Base-by-base conservation (phyloP, 1,140 invertebrate genomes). In the Drosophila albomicans region DNA sequence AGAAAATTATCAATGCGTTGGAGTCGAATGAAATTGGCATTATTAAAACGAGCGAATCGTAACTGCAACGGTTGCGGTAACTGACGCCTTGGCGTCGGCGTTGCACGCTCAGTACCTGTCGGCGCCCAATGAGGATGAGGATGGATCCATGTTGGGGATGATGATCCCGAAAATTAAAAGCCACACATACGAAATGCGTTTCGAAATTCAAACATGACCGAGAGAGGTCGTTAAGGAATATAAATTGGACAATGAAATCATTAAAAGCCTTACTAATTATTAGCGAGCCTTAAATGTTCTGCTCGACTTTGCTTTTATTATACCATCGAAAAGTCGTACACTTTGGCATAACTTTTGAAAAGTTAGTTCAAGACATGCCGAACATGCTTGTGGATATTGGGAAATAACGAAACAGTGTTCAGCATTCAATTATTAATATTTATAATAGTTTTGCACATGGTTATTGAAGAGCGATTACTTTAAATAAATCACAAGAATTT, bases 1-100 rank as follows among this genome's bases (percentile, higher is more conserved):
- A 89, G 84, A 89, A 91, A 86, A 91, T 91, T 89, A 91, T 89
- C 88, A 89, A 78, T 91, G 89, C 89, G 89, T 91, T 89, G 89
- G 89, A 91, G 89, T 91, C 79, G 78, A 90, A 75, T 81, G 72
- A 89, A 91, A 91, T 89, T 86, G 85, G 73, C 74, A 88, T 79
- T 80, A 84, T 89, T 90, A 91, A 91, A 81, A 70, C 72, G 70
- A 79, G 81, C 79, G 81, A 79, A 79, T 84, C 87, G 74, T 78
- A 75, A 74, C 72, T 73, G 79, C 61, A 71, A 62, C 62, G 56
- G 46, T 67, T 71, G 71, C 57, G 49, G 46, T 35, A 67, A 20
- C 56, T 51, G 43, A 52, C 13, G 46, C 49, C 30, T 38, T 52
- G 25, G 71, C 63, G 66, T 49, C 52, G 49, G 65, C 20, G 57